These are phyloP conservation scores for Drosophila busckii DNA, from an alignment of 1,140 invertebrate species.

Conservation along the genomic window DNA sequence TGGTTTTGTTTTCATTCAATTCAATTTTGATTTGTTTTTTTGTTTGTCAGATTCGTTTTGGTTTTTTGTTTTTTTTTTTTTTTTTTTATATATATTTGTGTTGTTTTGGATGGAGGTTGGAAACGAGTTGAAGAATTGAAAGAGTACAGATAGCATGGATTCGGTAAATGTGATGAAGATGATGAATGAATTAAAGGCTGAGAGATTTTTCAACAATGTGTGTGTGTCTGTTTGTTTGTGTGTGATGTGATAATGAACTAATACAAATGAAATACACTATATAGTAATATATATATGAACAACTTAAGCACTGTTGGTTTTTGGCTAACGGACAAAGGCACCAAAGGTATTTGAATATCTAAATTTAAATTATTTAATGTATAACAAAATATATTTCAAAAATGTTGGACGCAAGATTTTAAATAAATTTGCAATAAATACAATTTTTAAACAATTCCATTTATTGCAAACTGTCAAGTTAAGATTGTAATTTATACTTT, in stretches of 20 bases:
- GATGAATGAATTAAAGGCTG: slow-evolving; percentile 1
- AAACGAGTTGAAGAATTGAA: slow-evolving; percentile 35
- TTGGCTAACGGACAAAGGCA: too few species aligned
- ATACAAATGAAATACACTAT: slow-evolving; percentile 8
- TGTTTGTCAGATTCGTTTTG: slow-evolving; percentile 12
- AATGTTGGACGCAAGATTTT: too few species aligned
- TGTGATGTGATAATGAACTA: neutral
- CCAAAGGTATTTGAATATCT: too few species aligned
- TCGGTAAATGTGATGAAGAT: slow-evolving; percentile 36
- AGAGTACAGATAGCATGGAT: slow-evolving; percentile 45
- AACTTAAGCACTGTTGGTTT: too few species aligned
- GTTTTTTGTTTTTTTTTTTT: neutral
- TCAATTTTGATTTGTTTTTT: slow-evolving; percentile 25
- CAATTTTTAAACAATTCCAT: too few species aligned
- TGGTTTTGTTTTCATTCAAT: slow-evolving; percentile 13
- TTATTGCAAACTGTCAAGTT: too few species aligned
- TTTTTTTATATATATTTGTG: slow-evolving; percentile 7
- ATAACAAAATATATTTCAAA: too few species aligned
- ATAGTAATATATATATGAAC: slow-evolving; percentile 6
- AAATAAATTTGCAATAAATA: too few species aligned
- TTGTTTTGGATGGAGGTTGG: slow-evolving; percentile 25
- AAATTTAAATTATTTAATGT: too few species aligned
- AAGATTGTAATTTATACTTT: too few species aligned
- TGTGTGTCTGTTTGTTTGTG: slow-evolving; percentile 1
- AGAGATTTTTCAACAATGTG: slow-evolving; percentile 12